phyloP scores from a whole-genome alignment of 2,113 vertebrate species.

The Crotalus viridis region DNA sequence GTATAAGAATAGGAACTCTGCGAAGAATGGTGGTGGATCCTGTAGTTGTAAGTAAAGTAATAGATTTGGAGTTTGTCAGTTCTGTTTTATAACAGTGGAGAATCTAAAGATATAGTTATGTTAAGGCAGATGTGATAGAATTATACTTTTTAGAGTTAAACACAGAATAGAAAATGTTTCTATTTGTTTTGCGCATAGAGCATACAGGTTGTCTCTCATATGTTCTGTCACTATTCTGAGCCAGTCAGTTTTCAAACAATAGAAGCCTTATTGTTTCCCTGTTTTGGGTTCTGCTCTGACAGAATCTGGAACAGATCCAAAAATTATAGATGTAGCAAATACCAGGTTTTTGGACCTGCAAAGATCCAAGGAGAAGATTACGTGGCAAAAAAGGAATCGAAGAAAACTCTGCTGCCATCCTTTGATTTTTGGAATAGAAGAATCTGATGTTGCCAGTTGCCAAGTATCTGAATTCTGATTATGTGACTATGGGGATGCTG shows the following conservation, averaged over 20 bases:
- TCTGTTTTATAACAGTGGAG: neutral
- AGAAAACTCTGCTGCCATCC: neutral
- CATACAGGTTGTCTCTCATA: neutral
- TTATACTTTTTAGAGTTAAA: neutral
- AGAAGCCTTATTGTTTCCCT: neutral
- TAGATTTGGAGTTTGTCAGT: neutral
- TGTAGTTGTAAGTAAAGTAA: slow-evolving; percentile 84
- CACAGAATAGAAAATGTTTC: neutral
- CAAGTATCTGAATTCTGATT: too few relatives aligned
- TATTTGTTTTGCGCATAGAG: neutral
- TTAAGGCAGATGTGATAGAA: neutral
- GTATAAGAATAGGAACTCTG: slow-evolving; percentile 87
- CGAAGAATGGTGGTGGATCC: slow-evolving; percentile 86
- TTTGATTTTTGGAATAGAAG: neutral
- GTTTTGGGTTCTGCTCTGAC: neutral
- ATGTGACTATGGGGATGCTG: too few relatives aligned
- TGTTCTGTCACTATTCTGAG: neutral
- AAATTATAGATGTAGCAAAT: neutral
- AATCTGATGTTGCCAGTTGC: neutral
- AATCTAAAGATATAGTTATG: neutral
- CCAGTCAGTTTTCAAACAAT: neutral
- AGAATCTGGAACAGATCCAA: neutral
- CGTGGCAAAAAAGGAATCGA: neutral
- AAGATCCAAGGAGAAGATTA: neutral
- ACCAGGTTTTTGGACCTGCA: neutral